These are phyloP conservation scores for Thymelicus lineola DNA, from an alignment of 2,888 invertebrate species.

Conservation along the genomic window DNA sequence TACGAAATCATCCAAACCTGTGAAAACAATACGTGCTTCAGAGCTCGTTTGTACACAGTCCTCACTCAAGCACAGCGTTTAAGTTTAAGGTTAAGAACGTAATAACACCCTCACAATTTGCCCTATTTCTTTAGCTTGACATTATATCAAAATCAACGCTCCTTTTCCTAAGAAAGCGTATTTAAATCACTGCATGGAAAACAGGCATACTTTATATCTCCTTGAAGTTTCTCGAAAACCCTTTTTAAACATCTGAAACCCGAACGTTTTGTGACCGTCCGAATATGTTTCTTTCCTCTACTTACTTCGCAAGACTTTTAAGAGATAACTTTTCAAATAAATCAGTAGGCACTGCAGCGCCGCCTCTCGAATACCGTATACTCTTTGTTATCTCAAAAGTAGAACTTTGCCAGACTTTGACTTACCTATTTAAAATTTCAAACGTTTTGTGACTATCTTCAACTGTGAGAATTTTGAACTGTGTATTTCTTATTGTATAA, in stretches of 20 bases:
- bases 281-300: slow-evolving; percentile 60
- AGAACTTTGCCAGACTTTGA: slow-evolving; percentile 57
- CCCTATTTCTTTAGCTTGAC: slow-evolving; percentile 21
- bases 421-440: slow-evolving; percentile 65
- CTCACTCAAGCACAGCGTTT: slow-evolving; percentile 28
- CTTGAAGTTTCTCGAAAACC: slow-evolving; percentile 32
- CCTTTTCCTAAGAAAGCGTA: slow-evolving; percentile 14
- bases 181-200: slow-evolving; percentile 31
- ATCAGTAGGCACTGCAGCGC: slow-evolving; percentile 70
- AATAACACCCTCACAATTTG: slow-evolving; percentile 26
- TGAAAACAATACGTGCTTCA: slow-evolving; percentile 47
- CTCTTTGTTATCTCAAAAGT: slow-evolving; percentile 68
- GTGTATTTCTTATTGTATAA: background rate
- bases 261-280: slow-evolving; percentile 59
- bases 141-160: slow-evolving; percentile 29
- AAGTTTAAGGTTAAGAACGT: slow-evolving; percentile 37
- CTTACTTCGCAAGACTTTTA: slow-evolving; percentile 58
- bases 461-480: background rate
- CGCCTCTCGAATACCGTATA: slow-evolving; percentile 53
- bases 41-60: slow-evolving; percentile 40
- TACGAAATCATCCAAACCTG: slow-evolving; percentile 43
- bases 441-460: slow-evolving; percentile 52
- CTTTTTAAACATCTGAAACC: slow-evolving; percentile 40
- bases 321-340: slow-evolving; percentile 76
- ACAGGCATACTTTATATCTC: slow-evolving; percentile 33